Percentiles rank a stretch among this genome's conserved stretches.
phyloP scores from a whole-genome alignment of 2,888 invertebrate species.

The Machimus atricapillus region DNA sequence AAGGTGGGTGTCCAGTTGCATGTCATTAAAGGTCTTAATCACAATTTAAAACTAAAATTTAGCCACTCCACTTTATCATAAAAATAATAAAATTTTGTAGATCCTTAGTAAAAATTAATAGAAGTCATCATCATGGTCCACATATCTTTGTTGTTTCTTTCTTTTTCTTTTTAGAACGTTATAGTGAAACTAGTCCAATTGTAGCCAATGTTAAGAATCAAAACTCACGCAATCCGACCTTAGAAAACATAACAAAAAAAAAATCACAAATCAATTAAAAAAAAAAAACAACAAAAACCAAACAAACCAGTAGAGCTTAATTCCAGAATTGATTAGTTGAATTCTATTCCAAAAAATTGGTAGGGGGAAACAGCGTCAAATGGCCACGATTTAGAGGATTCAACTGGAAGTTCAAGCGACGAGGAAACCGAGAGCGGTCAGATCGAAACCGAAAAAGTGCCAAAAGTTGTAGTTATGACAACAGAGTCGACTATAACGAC shows the following conservation, averaged over 20 bases:
- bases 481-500: background rate
- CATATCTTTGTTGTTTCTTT: conserved; percentile 49
- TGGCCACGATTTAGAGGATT: conserved; percentile 63
- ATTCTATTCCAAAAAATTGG: conserved; percentile 64
- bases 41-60: background rate
- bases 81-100: background rate
- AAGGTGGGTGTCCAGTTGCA: conserved; percentile 46
- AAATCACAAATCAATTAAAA: conserved; percentile 34
- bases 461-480: conserved; percentile 15
- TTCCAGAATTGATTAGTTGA: conserved; percentile 60
- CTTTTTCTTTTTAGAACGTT: conserved; percentile 57
- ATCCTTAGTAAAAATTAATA: background rate
- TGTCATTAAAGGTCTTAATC: background rate
- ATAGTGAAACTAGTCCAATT: conserved; percentile 63
- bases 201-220: conserved; percentile 10
- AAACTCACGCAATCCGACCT: conserved; percentile 28
- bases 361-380: conserved; percentile 64
- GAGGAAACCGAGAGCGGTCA: conserved; percentile 50
- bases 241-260: conserved; percentile 49
- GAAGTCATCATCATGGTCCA: conserved; percentile 48
- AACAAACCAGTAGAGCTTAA: conserved; percentile 48
- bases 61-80: conserved; percentile 3
- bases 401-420: conserved; percentile 62
- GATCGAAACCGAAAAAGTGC: conserved; percentile 24
- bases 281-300: conserved; percentile 49